Percentiles rank a stretch among this genome's conserved stretches.
phyloP scores from a whole-genome alignment of 2,113 vertebrate species.

The Halcyon malimbica region DNA sequence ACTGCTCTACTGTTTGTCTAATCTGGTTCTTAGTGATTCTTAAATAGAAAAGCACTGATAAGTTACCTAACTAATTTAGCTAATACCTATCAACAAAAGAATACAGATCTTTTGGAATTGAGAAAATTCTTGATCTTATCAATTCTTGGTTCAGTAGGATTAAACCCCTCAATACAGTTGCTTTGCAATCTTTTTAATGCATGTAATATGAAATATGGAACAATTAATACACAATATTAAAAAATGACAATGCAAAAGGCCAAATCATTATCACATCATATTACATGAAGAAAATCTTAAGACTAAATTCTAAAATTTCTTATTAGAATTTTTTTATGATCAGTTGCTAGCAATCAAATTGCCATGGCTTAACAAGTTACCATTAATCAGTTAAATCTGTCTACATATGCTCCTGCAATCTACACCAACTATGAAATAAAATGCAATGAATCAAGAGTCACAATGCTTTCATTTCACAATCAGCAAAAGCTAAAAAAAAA shows the following conservation, averaged over 20 bases:
- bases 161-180: neutral
- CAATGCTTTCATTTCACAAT: neutral
- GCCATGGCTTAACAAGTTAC: neutral
- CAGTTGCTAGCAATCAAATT: too few species aligned
- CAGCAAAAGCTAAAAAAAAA: neutral
- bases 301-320: neutral
- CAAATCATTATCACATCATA: neutral
- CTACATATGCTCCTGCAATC: neutral
- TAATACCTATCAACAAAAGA: neutral
- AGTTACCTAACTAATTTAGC: neutral
- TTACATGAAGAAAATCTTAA: neutral
- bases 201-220: neutral
- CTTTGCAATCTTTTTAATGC: neutral
- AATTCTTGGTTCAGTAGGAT: neutral
- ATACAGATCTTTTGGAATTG: neutral
- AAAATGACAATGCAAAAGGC: neutral
- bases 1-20: neutral
- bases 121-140: neutral
- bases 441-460: neutral
- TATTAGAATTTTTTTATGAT: neutral
- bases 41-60: neutral
- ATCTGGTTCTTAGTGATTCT: neutral
- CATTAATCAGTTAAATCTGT: neutral
- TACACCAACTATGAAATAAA: slow-evolving; percentile 2
- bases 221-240: neutral